Evolutionary conservation across 2,113 vertebrate genomes (phyloP).

Genomic region (Rhea americana): DNA sequence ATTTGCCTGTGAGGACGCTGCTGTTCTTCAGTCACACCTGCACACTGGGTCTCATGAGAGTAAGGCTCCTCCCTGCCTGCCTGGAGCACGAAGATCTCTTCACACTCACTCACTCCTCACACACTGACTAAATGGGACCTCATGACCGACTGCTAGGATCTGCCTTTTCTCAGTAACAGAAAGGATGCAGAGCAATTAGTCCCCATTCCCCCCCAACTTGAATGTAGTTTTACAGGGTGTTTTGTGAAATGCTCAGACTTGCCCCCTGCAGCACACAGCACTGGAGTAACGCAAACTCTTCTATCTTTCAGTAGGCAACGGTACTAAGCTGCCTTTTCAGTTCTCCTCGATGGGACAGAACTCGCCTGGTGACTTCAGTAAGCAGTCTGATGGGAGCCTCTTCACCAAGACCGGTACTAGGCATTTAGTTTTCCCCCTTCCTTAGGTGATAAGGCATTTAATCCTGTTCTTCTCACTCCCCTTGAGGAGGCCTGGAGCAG

Average conservation of each 20-base stretch:
- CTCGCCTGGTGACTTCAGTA: slow-evolving; percentile 77
- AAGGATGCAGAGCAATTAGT: neutral
- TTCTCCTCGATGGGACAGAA: slow-evolving; percentile 80
- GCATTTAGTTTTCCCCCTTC: neutral
- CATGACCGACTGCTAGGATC: neutral
- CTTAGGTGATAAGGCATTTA: neutral
- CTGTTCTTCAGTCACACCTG: neutral
- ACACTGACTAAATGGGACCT: neutral
- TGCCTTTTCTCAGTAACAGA: neutral
- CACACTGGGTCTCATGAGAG: neutral
- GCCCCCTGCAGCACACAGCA: neutral
- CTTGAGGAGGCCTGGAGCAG: neutral
- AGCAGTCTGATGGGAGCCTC: slow-evolving; percentile 76
- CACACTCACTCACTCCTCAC: neutral
- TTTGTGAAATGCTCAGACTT: neutral
- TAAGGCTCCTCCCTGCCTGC: neutral
- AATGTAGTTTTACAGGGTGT: neutral
- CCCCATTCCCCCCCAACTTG: neutral
- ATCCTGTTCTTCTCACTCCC: neutral
- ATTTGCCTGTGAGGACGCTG: neutral
- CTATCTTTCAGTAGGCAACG: slow-evolving; percentile 77
- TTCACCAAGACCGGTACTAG: slow-evolving; percentile 78
- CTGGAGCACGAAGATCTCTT: neutral
- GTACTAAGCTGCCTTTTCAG: slow-evolving; percentile 78
- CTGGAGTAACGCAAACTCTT: slow-evolving; percentile 58